Conservation (phyloP, 2,888 invertebrate genomes). For the Hirtodrosophila histrioides region DNA sequence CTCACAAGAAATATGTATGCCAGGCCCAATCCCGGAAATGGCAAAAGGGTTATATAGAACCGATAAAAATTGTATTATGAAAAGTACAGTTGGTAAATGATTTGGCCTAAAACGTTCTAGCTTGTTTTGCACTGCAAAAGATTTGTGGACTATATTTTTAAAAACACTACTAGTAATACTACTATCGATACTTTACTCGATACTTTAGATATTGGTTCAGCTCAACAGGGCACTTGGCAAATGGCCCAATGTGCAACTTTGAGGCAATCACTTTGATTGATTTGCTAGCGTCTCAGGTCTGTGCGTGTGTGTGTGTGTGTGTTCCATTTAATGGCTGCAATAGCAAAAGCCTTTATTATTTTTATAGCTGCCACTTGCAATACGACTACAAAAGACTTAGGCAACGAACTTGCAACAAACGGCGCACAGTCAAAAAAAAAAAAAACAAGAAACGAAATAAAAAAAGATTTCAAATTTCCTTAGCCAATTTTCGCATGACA, state of each 20-base stretch:
- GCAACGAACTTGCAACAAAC: slow-evolving; percentile 56
- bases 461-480: slow-evolving; percentile 59
- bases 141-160: too few species aligned
- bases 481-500: slow-evolving; percentile 69
- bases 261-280: slow-evolving; percentile 47
- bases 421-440: slow-evolving; percentile 35
- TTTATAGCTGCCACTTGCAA: slow-evolving; percentile 20
- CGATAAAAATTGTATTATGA: too few species aligned
- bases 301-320: slow-evolving; percentile 14
- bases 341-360: slow-evolving; percentile 11
- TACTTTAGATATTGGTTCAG: too few species aligned
- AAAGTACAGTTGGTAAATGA: too few species aligned
- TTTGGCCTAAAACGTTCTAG: too few species aligned
- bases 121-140: too few species aligned
- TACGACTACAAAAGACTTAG: slow-evolving; percentile 57
- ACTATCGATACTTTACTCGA: too few species aligned
- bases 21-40: too few species aligned
- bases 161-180: too few species aligned
- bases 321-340: slow-evolving; percentile 28
- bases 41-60: too few species aligned
- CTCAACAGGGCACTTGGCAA: not conserved
- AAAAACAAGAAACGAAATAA: slow-evolving; percentile 13
- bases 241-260: slow-evolving; percentile 32
- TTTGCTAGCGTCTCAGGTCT: slow-evolving; percentile 15
- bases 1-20: too few species aligned